Base-by-base conservation (phyloP, 2,113 vertebrate species). In the Coracopsis vasa region DNA sequence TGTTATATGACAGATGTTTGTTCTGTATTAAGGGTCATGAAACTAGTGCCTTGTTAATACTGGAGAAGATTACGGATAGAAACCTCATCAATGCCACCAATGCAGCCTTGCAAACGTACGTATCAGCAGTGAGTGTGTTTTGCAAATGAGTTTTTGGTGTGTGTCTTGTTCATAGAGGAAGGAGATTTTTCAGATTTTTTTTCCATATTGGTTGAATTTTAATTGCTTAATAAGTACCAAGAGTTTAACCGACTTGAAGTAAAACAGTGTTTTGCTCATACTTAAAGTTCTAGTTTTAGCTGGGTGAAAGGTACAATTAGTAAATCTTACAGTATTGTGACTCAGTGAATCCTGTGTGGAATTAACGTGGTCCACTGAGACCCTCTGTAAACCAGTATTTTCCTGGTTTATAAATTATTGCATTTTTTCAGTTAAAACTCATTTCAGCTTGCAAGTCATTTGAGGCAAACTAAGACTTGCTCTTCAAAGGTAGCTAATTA, bases 31-130 rank as follows among this genome's bases (percentile, higher is more conserved):
- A 99, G 99, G 99, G 99, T 97, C 99, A 99, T 99, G 99, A 99
- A 99, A 99, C 99, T 98, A 99, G 99, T 99, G 99, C 99, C 99
- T 99, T 99, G 99, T 99, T 99, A 98, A 99, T 99, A 98, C 97
- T 99, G 98, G 99, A 99, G 98, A 99, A 99, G 98, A 99, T 99
- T 97, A 98, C 98, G 20, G 99, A 99, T 94, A 98, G 99, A 98
- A 99, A 99, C 98, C 99, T 99, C 98, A 99, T 99, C 97, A 99
- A 99, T 48, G 98, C 99, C 96, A 99, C 99, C 92, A 99, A 99
- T 10, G 97, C 99, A 98, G 99, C 99, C 98, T 99, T 99, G 98
- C 99, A 99, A 98, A 99, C 99, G 99, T 99, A 98, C 13, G 99
- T 98, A 95, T 47, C 47, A 11, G 69, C 75, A 86, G 24, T 25